Base-by-base conservation (phyloP, 2,797 vertebrate species). In the Esox masquinongy region DNA sequence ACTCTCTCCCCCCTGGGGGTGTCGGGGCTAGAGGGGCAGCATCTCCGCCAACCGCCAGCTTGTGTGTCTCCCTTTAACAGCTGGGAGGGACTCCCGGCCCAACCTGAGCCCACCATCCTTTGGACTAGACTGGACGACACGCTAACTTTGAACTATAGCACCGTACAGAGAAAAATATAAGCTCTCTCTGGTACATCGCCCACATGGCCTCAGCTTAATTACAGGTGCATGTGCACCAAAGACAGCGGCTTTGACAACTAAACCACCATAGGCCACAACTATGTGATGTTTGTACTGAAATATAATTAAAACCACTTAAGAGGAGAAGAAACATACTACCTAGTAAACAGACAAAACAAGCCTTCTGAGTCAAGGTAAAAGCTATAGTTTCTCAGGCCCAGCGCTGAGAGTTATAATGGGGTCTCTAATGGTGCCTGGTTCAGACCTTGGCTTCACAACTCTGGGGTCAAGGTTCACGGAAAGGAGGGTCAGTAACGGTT, bases 31-130 rank as follows among this genome's bases (percentile, higher is more conserved):
- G 61, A 79, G 77, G 83, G 67, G 73, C 82, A 68, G 85, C 75
- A 90, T 83, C 71, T 84, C 84, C 76, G 69, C 86, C 78, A 69
- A 87, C 89, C 83, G 85, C 89, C 93, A 93, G 93, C 92, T 91
- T 92, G 90, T 81, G 88, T 81, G 88, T 93, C 93, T 93, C 92
- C 93, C 83, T 75, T 91, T 91, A 92, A 94, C 92, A 95, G 95
- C 93, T 95, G 92, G 82, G 85, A 80, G 56, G 78, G 88, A 91
- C 88, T 87, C 83, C 76, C 88, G 72, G 36, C 78, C 87, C 89
- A 83, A 85, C 77, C 74, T 77, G 85, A 84, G 90, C 88, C 81
- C 86, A 91, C 31, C 29, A 69, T 80, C 19, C 53, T 15, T 39
- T 39, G 36, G n/a, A 56, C 77, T 84, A 85, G 77, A 85, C 83